Conservation (phyloP, 2,888 invertebrate genomes). For the Polia nebulosa region DNA sequence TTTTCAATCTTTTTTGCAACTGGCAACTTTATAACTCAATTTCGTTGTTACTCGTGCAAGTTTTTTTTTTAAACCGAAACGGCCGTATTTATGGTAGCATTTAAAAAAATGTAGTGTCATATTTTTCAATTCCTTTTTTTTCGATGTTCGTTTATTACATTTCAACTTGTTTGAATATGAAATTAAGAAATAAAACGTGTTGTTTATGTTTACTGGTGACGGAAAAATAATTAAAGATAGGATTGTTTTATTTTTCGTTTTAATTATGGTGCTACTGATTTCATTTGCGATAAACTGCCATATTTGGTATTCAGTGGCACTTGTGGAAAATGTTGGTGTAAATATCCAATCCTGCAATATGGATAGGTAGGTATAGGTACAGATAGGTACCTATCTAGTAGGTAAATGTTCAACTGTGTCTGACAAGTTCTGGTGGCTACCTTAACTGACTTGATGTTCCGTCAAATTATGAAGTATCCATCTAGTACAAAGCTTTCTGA, state of each 20-base stretch:
- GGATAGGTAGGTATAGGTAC: background rate
- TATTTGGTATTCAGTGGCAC: background rate
- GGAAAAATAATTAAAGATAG: conserved; percentile 23
- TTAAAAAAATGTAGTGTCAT: conserved; percentile 27
- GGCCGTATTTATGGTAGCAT: conserved; percentile 24
- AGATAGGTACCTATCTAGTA: background rate
- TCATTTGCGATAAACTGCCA: conserved; percentile 20
- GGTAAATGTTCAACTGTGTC: background rate
- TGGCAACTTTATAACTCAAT: conserved; percentile 73
- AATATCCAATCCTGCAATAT: background rate
- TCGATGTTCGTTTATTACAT: conserved; percentile 21
- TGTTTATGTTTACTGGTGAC: conserved; percentile 48
- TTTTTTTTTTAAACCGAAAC: conserved; percentile 29
- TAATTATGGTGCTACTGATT: conserved; percentile 23
- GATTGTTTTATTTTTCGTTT: conserved; percentile 9
- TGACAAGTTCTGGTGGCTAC: background rate
- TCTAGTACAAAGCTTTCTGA: too few species aligned
- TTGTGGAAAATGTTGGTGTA: background rate
- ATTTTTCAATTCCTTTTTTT: conserved; percentile 21
- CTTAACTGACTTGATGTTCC: too few species aligned
- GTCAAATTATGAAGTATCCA: too few species aligned
- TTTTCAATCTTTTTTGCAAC: conserved; percentile 62
- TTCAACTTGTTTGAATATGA: conserved; percentile 41
- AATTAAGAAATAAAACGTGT: conserved; percentile 53
- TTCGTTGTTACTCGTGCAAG: conserved; percentile 63